Base-by-base conservation (phyloP, 1,140 invertebrate genomes). In the Danaus plexippus region DNA sequence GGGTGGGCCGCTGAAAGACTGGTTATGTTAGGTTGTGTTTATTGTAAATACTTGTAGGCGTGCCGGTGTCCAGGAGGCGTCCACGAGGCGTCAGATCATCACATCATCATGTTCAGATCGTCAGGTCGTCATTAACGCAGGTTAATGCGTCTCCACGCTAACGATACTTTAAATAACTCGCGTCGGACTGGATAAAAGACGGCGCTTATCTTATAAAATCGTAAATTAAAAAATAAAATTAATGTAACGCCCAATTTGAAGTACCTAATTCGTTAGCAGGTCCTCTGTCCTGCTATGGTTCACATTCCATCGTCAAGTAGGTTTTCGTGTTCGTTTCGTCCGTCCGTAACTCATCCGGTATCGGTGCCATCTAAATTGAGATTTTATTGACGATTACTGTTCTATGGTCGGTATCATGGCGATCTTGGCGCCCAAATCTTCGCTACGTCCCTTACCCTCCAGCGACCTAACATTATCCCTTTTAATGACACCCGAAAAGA, bases 331-430 rank as follows among this genome's bases (percentile, higher is more conserved):
- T 81, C 75, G 58, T 73, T 66, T 69, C 74, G 80, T 73, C 74
- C 79, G 81, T 80, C 75, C 84, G 80, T 85, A 87, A 80, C 75
- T 87, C 81, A 87, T 75, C 47, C 72, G 70, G 64, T 87, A 87
- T 87, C 84, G 80, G 69, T 77, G 73, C 81, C 79, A 87, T 87
- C 84, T 87, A 87, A 85, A 87, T 87, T 85, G 81, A 87, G 84
- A 87, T 87, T 87, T 87, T 85, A 87, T 87, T 87, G 84, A 79
- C 80, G 81, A 87, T 87, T 87, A 84, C 79, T 84, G 84, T 85
- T 83, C 81, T 86, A 84, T 80, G 61, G 71, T 62, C 71, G 68
- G 69, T 87, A 85, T 84, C 81, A 78, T 85, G 77, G 84, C 84
- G 84, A 85, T 87, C 83, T 86, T 80, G 83, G 83, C 80, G 80